phyloP scores from a whole-genome alignment of 2,888 invertebrate genomes.

The Romanomermis culicivorax region DNA sequence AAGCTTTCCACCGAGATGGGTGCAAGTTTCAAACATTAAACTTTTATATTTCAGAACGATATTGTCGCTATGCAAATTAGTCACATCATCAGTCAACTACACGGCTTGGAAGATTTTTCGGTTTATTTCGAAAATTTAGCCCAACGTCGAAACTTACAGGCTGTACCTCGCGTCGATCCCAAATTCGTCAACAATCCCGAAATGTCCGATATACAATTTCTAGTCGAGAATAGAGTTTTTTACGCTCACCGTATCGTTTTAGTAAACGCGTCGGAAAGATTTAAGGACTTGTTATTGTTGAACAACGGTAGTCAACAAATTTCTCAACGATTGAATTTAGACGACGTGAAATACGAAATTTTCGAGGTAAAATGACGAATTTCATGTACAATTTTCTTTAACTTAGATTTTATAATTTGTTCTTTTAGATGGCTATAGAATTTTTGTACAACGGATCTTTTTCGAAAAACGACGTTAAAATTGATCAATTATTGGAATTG shows the following conservation, averaged over 20 bases:
- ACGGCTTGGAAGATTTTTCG: conserved; percentile 1
- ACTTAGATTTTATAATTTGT: no score
- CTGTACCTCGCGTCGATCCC: conserved; percentile 40
- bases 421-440: conserved; percentile 61
- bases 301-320: conserved; percentile 35
- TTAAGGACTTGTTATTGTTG: conserved; percentile 13
- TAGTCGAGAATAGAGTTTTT: conserved; percentile 69
- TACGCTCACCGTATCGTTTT: conserved; percentile 82
- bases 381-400: no score
- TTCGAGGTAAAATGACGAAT: conserved; percentile 48
- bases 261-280: conserved; percentile 37
- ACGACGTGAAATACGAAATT: conserved; percentile 72
- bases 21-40: no score
- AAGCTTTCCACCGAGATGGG: no score
- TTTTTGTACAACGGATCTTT: conserved; percentile 74
- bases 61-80: background rate
- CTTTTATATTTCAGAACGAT: no score
- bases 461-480: conserved; percentile 50
- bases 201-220: conserved; percentile 69
- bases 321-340: conserved; percentile 40
- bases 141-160: background rate
- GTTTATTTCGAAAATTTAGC: background rate
- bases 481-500: conserved; percentile 50
- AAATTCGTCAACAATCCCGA: conserved; percentile 82
- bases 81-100: conserved; percentile 2